Conservation (phyloP, 2,797 vertebrate genomes). For the Darevskia nairensis region DNA sequence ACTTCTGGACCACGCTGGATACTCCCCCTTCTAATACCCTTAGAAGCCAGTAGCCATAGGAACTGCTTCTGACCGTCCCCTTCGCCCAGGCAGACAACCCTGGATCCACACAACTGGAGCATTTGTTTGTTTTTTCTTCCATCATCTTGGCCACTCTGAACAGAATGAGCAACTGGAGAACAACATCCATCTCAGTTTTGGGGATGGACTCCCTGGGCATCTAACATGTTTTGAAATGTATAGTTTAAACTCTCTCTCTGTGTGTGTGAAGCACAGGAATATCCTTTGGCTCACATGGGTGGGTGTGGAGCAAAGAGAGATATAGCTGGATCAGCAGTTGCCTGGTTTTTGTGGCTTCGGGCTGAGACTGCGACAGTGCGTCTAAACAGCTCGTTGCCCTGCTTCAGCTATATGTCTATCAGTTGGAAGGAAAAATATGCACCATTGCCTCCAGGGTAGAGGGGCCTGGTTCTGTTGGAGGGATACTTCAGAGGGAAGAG, state of each 20-base stretch:
- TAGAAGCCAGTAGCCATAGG: slow-evolving; percentile 10
- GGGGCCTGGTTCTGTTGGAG: neutral
- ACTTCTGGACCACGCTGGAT: neutral
- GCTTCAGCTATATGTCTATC: neutral
- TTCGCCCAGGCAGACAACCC: neutral
- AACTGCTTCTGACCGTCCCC: neutral
- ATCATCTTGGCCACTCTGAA: neutral
- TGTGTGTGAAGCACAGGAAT: neutral
- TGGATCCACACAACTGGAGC: neutral
- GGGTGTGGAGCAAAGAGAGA: too few relatives aligned
- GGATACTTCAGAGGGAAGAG: neutral
- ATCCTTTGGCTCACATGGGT: neutral
- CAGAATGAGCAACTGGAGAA: neutral
- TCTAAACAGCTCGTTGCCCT: neutral
- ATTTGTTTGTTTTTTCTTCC: neutral
- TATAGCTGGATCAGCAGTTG: neutral
- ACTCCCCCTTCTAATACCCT: neutral
- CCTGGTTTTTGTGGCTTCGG: neutral
- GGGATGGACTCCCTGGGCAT: neutral
- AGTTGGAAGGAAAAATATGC: neutral
- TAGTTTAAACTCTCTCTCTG: neutral
- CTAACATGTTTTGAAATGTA: neutral
- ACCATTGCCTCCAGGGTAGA: neutral
- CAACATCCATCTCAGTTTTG: neutral
- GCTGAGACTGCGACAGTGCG: neutral